Conservation (phyloP, 2,113 vertebrate genomes). For the Carassius gibelio region DNA sequence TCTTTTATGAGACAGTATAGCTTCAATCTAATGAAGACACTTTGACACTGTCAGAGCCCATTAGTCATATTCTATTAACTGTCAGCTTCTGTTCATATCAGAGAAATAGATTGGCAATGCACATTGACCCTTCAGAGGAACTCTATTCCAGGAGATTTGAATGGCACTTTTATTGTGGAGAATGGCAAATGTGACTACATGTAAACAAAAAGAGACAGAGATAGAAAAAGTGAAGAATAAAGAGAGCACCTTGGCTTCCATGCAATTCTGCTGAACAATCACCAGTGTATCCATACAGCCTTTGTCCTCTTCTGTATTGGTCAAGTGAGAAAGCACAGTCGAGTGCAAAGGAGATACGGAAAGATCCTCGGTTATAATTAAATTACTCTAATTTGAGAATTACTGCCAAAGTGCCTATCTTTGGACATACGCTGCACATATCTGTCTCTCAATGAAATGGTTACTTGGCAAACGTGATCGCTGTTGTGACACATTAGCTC, state of each 20-base stretch:
- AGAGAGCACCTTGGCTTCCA: not conserved
- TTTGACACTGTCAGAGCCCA: constrained; percentile 70
- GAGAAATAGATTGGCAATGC: constrained; percentile 33
- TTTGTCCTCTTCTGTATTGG: constrained; percentile 26
- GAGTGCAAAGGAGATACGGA: constrained; percentile 44
- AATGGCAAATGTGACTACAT: constrained; percentile 47
- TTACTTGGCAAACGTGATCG: constrained; percentile 51
- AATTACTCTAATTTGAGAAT: constrained; percentile 61
- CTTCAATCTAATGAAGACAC: constrained; percentile 65
- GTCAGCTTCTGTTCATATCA: constrained; percentile 50
- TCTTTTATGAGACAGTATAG: constrained; percentile 17
- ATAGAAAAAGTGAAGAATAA: not conserved
- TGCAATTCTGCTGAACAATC: constrained; percentile 20
- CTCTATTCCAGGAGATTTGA: constrained; percentile 21
- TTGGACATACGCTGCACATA: constrained; percentile 15
- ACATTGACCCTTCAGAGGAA: constrained; percentile 30
- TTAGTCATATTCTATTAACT: constrained; percentile 77
- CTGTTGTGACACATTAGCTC: constrained; percentile 44
- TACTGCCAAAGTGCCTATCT: constrained; percentile 49
- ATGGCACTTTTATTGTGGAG: constrained; percentile 38
- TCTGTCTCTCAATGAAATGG: constrained; percentile 57
- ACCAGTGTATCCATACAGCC: constrained; percentile 28
- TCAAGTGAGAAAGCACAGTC: not conserved
- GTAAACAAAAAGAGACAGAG: not conserved
- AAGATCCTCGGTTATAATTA: constrained; percentile 55